phyloP scores from a whole-genome alignment of 2,113 vertebrate species.

The Ammodytes marinus region DNA sequence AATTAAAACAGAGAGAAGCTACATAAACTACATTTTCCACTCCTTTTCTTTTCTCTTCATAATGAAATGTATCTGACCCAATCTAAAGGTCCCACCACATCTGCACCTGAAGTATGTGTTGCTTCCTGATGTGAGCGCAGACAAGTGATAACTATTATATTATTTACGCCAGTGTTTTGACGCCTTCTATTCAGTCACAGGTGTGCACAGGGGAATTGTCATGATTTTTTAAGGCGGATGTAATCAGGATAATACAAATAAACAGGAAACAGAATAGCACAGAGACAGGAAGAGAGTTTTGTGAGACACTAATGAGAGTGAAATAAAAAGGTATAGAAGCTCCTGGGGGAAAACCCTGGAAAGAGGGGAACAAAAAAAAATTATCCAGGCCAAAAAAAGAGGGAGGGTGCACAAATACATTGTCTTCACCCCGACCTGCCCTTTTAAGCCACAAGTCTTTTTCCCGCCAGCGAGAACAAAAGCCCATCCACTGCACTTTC shows the following conservation, averaged over 20 bases:
- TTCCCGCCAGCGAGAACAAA: conserved; percentile 60
- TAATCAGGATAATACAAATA: conserved; percentile 18
- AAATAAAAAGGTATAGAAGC: neutral
- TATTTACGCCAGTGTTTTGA: neutral
- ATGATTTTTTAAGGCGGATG: neutral
- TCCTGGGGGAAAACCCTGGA: neutral
- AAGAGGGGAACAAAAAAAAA: neutral
- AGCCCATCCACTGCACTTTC: conserved; percentile 13
- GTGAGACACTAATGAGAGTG: neutral
- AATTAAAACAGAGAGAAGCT: neutral
- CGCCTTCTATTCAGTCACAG: neutral
- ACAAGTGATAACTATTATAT: neutral
- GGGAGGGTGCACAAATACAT: conserved; percentile 3
- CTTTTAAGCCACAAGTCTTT: conserved; percentile 4
- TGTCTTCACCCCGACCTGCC: conserved; percentile 16
- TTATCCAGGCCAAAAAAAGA: neutral
- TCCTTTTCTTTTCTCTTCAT: too few relatives aligned
- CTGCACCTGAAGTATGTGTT: neutral
- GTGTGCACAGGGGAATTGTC: neutral
- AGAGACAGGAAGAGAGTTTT: neutral
- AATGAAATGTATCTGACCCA: neutral
- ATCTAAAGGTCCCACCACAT: neutral
- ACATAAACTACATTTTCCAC: neutral
- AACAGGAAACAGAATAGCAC: conserved; percentile 5
- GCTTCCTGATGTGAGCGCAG: too few relatives aligned